Base-by-base conservation (phyloP, 2,113 vertebrate species). In the Etheostoma spectabile region DNA sequence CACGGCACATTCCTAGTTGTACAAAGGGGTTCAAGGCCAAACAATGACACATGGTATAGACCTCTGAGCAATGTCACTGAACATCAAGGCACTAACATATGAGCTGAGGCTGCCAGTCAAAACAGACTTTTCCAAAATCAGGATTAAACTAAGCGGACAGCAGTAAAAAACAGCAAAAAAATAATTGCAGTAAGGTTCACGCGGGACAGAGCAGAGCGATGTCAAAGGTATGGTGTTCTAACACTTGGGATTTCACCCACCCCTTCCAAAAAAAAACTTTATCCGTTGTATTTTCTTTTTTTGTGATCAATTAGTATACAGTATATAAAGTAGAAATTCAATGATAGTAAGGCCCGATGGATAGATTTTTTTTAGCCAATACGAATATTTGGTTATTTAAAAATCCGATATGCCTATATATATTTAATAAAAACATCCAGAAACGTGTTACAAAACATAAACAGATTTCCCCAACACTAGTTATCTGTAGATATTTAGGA, bases 51-150 rank as follows among this genome's bases (percentile, higher is more conserved):
- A 90, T 86, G 88, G 82, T 87, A 49, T 56, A 77, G 77, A 73
- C 90, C 90, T 92, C 80, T 56, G 77, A 91, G 91, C 80, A 22
- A 85, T 88, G 93, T 93, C 94, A 91, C 87, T 83, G 68, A 92
- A 88, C 87, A 94, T 95, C 91, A 95, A 81, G 65, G 70, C 42
- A 76, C 89, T 91, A 89, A 88, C 88, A 89, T 86, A 69, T 89
- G 88, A 93, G 85, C 59, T 52, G 45, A 45, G 63, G 78, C 89
- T 90, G 62, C 62, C 65, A 90, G 91, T 93, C 89, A 83, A 85
- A 48, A 74, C 87, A 46, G 30, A 77, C 89, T 86, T 88, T 77
- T 86, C 35, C 74, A 84, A 90, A 90, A 85, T 91, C 79, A 76
- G 16, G 27, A 66, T 73, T 88, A 93, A 93, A 90, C 68, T 63